phyloP scores from a whole-genome alignment of 2,113 vertebrate species.

The Larimichthys crocea region DNA sequence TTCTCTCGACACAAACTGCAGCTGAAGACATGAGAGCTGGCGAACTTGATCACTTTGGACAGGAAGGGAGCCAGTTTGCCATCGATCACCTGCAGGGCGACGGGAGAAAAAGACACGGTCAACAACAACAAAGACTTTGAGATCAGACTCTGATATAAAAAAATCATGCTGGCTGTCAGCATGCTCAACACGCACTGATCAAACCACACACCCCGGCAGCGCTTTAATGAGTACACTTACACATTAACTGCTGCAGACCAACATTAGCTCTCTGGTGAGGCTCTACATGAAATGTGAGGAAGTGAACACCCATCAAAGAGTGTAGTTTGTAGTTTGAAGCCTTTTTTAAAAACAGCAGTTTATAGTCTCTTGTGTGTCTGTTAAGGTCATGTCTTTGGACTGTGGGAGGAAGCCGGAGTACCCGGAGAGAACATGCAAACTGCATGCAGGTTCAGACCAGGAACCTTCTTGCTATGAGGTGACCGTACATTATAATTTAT shows the following conservation, averaged over 20 bases:
- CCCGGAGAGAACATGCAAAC: too few species aligned
- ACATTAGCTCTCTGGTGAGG: too few species aligned
- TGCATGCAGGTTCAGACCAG: too few species aligned
- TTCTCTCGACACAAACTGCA: conserved; percentile 98
- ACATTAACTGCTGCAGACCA: background rate
- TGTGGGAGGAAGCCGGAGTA: too few species aligned
- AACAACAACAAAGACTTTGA: background rate
- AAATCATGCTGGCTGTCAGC: background rate
- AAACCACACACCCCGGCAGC: too few species aligned
- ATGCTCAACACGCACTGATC: background rate
- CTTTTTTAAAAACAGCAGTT: background rate
- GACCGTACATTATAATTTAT: too few species aligned
- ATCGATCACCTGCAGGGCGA: conserved; percentile 91
- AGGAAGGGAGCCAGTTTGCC: conserved; percentile 97
- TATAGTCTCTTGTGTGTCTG: too few species aligned
- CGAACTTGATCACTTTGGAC: conserved; percentile 98
- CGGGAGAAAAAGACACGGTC: background rate
- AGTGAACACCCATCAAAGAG: background rate
- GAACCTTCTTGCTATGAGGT: too few species aligned
- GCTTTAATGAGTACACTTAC: too few species aligned
- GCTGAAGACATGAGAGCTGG: conserved; percentile 95
- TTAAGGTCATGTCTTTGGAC: too few species aligned
- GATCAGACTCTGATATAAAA: too few species aligned
- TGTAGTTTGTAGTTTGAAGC: background rate
- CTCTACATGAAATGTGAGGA: background rate